Conservation (phyloP, 2,888 invertebrate genomes). For the Eupithecia abbreviata region DNA sequence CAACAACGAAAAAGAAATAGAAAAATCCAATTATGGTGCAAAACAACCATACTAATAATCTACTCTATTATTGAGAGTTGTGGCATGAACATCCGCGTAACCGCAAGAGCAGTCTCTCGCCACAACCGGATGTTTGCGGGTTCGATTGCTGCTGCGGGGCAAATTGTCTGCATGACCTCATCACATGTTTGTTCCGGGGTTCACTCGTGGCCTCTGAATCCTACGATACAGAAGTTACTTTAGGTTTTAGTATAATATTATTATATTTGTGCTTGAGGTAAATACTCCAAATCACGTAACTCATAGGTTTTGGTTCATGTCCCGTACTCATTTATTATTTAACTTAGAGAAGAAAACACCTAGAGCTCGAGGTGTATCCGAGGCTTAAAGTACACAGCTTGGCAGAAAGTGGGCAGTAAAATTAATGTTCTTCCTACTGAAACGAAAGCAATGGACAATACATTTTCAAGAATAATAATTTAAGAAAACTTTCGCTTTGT, state of each 20-base stretch:
- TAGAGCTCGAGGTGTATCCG: too few species aligned
- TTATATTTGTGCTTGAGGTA: neutral
- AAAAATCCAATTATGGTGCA: too few species aligned
- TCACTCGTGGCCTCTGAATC: neutral
- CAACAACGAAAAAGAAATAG: too few species aligned
- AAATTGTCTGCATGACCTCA: neutral
- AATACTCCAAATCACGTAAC: neutral
- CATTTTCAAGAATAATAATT: too few species aligned
- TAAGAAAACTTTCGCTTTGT: too few species aligned
- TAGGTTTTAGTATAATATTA: too few species aligned
- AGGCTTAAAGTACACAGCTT: too few species aligned
- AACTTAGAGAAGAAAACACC: neutral
- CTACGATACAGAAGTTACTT: neutral
- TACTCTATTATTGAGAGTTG: neutral
- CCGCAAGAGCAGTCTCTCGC: slow-evolving; percentile 2
- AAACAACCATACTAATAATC: too few species aligned
- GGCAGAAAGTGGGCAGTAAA: too few species aligned
- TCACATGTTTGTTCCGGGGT: neutral
- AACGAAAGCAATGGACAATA: too few species aligned
- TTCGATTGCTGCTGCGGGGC: neutral
- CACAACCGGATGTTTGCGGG: neutral
- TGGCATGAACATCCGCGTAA: neutral
- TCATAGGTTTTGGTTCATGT: neutral
- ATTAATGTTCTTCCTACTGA: too few species aligned
- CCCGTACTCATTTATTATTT: neutral